Evolutionary conservation across 1,140 invertebrate species (phyloP).

Genomic region (Chlorops oryzae): DNA sequence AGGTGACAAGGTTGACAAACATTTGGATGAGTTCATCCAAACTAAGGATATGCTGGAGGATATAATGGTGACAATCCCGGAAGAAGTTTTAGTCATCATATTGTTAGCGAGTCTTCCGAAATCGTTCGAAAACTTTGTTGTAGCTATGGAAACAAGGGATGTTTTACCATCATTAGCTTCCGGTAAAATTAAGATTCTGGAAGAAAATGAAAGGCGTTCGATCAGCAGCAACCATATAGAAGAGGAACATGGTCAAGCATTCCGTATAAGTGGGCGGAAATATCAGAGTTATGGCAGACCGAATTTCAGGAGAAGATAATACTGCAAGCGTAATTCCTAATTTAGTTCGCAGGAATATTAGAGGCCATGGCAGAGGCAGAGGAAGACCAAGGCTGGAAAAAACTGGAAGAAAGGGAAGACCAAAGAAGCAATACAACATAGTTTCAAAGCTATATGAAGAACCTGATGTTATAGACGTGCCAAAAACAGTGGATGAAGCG

Average conservation of each 20-base stretch:
- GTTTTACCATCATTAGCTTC: slow-evolving; percentile 3
- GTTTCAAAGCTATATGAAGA: too few species aligned
- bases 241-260: too few species aligned
- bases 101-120: slow-evolving; percentile 5
- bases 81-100: slow-evolving; percentile 13
- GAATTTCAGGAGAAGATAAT: too few species aligned
- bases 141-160: slow-evolving; percentile 16
- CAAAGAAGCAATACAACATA: background rate
- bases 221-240: too few species aligned
- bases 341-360: too few species aligned
- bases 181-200: slow-evolving; percentile 10
- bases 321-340: too few species aligned
- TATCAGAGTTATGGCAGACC: too few species aligned
- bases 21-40: slow-evolving; percentile 5
- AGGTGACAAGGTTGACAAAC: background rate
- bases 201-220: slow-evolving; percentile 12
- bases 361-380: too few species aligned
- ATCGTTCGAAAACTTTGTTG: slow-evolving; percentile 14
- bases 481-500: background rate
- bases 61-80: slow-evolving; percentile 6
- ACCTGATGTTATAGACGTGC: too few species aligned
- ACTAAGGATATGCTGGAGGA: slow-evolving; percentile 13
- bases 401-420: background rate
- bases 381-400: background rate
- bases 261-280: too few species aligned